phyloP scores from a whole-genome alignment of 1,140 invertebrate species.

The Trypoxylus dichotomus region DNA sequence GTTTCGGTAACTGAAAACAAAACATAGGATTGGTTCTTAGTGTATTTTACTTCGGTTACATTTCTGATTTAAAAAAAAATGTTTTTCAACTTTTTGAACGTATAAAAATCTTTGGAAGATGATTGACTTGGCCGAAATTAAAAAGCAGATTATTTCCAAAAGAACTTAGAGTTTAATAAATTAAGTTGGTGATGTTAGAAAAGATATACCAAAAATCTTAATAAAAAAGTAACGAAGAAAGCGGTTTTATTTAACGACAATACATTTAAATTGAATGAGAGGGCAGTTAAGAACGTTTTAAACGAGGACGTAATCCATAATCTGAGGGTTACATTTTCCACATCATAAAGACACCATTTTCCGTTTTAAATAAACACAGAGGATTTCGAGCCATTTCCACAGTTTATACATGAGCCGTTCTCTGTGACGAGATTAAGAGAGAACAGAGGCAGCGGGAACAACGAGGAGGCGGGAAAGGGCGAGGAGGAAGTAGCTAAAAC shows the following conservation, averaged over 20 bases:
- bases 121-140: too few relatives aligned
- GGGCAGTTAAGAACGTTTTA: neutral
- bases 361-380: slow-evolving; percentile 5
- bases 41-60: too few relatives aligned
- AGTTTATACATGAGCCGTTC: neutral
- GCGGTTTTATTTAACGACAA: neutral
- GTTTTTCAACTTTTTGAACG: too few relatives aligned
- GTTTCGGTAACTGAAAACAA: too few relatives aligned
- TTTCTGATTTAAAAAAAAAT: too few relatives aligned
- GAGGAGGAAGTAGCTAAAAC: neutral
- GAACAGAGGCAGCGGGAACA: neutral
- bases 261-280: neutral
- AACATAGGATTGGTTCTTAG: too few relatives aligned
- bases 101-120: too few relatives aligned
- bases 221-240: neutral
- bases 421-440: slow-evolving; percentile 21
- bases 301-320: neutral
- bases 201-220: too few relatives aligned
- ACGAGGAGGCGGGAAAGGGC: neutral
- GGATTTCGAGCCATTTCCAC: neutral
- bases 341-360: neutral
- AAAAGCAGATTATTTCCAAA: too few relatives aligned
- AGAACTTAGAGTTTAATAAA: too few relatives aligned
- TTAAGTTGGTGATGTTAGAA: too few relatives aligned
- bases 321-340: slow-evolving; percentile 1